phyloP scores from a whole-genome alignment of 2,113 vertebrate species.

The Ahaetulla prasina region DNA sequence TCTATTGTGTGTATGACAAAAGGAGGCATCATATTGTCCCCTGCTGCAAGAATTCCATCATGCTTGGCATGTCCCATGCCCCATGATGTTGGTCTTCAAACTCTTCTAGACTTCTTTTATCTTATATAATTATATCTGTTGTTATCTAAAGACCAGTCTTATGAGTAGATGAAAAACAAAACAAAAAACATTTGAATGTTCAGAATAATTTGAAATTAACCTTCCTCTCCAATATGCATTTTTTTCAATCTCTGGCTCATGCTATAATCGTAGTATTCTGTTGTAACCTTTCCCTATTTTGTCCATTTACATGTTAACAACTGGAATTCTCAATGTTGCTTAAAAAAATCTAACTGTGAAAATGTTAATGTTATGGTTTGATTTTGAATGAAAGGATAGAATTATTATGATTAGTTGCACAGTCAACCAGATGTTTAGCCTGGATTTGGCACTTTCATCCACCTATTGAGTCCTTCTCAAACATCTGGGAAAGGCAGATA shows the following conservation, averaged over 20 bases:
- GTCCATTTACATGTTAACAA: slow-evolving; percentile 1
- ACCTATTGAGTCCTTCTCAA: not conserved
- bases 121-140: too few species aligned
- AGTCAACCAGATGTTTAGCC: not conserved
- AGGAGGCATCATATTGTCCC: not conserved
- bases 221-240: not conserved
- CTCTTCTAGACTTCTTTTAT: not conserved
- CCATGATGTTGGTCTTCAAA: not conserved
- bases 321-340: not conserved
- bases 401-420: not conserved
- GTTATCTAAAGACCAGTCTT: not conserved
- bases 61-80: not conserved
- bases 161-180: not conserved
- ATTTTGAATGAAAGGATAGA: slow-evolving; percentile 47
- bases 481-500: not conserved
- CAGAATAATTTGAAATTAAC: slow-evolving; percentile 9
- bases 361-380: slow-evolving; percentile 38
- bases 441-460: not conserved
- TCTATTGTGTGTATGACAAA: not conserved
- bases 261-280: not conserved
- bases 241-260: not conserved
- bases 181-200: not conserved
- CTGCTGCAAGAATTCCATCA: not conserved
- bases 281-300: not conserved
- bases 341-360: slow-evolving; percentile 17